Base-by-base conservation (phyloP, 2,888 invertebrate species). In the Drosophila siamana region DNA sequence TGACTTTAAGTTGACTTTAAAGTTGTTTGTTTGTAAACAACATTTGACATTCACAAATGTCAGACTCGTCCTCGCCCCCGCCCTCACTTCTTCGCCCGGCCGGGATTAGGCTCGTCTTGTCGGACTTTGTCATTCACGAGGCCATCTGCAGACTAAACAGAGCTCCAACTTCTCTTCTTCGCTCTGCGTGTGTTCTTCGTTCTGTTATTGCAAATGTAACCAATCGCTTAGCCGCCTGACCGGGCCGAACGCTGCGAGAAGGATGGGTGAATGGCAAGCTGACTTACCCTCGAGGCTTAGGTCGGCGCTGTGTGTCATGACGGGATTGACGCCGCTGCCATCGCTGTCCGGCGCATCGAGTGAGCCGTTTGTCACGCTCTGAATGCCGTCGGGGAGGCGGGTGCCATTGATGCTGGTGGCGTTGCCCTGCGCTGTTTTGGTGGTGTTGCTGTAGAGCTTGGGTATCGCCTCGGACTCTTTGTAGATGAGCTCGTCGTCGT, bases 381-480 rank as follows among this genome's bases (percentile, higher is more conserved):
- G 86, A 65, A 79, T 79, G 60, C 74, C 81, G 41, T 47, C 67
- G 46, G 11, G 72, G 5, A 28, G 7, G 11, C 36, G 6, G 33
- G 33, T 33, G 33, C 36, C 36, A 7, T 15, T 66, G 19, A 66
- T 61, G 13, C 78, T 69, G 22, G 81, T 87, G 4, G 50, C 70
- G 64, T 86, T 88, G 38, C 66, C 82, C 8, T 67, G 74, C 2
- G 69, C 55, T 13, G 80, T 78, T 22, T 79, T 87, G 2, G 91
- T 91, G 22, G 90, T 84, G 41, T 92, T 92, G 69, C 92, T 92
- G 65, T 92, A 91, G 0, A 92, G 91, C 85, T 92, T 93, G 69
- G 92, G 93, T 76, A 94, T 93, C 22, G 93, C 94, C 69, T 93
- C 93, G 1, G 93, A 93, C 88, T 94, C 94, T 73, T 94, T 92